phyloP scores from a whole-genome alignment of 1,140 invertebrate species.

The honey bee (Apis mellifera) region Amel_HAv3.1 CM009945.2:2023001-2023500 shows the following conservation, averaged over 20 bases:
- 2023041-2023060: too few relatives aligned
- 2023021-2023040: too few relatives aligned
- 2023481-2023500: constrained; percentile 21
- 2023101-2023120: background rate
- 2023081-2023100: constrained; percentile 42
- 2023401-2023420: constrained; percentile 65
- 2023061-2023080: constrained; percentile 5
- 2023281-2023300: constrained; percentile 9
- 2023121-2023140: constrained; percentile 52
- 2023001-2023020: too few relatives aligned
- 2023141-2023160: background rate
- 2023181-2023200: constrained; percentile 18
- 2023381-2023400: constrained; percentile 60
- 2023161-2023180: constrained; percentile 48
- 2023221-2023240: constrained; percentile 3
- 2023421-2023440: constrained; percentile 60
- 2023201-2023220: constrained; percentile 48
- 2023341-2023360: constrained; percentile 58
- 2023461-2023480: constrained; percentile 41
- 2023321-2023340: constrained; percentile 1
- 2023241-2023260: constrained; percentile 3
- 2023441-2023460: background rate
- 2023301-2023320: constrained; percentile 10
- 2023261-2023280: constrained; percentile 25
- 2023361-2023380: constrained; percentile 56